Percentiles rank a stretch among this genome's conserved stretches.
Evolutionary conservation across 2,888 invertebrate genomes (phyloP).

Genomic region (Lycophotia porphyrea): DNA sequence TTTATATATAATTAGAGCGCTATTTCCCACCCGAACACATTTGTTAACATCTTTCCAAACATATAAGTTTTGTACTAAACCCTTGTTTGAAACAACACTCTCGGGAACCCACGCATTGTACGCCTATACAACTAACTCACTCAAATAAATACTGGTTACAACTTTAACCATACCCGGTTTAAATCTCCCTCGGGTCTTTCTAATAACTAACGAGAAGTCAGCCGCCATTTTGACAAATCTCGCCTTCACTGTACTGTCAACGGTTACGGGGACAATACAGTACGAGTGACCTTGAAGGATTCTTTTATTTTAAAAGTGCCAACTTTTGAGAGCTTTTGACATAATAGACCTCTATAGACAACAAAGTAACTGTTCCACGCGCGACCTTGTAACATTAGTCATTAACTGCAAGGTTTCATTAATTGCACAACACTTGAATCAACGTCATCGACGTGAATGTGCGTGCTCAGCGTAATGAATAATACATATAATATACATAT

Average conservation of each 20-base stretch:
- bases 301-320: slow-evolving; percentile 23
- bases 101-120: slow-evolving; percentile 20
- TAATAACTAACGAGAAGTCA: slow-evolving; percentile 35
- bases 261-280: slow-evolving; percentile 36
- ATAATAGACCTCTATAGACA: slow-evolving; percentile 18
- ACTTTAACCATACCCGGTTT: slow-evolving; percentile 46
- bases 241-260: slow-evolving; percentile 5
- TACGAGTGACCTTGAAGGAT: slow-evolving; percentile 27
- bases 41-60: slow-evolving; percentile 48
- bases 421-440: slow-evolving; percentile 8
- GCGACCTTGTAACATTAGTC: slow-evolving; percentile 24
- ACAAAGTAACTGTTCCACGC: slow-evolving; percentile 30
- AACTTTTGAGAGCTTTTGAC: slow-evolving; percentile 30
- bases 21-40: slow-evolving; percentile 27
- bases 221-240: slow-evolving; percentile 24
- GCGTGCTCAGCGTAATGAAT: slow-evolving; percentile 27
- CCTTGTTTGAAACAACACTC: slow-evolving; percentile 44
- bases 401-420: slow-evolving; percentile 11
- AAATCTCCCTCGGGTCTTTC: slow-evolving; percentile 25
- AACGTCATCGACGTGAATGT: neutral
- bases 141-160: slow-evolving; percentile 53
- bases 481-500: too few relatives aligned
- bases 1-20: slow-evolving; percentile 33
- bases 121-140: slow-evolving; percentile 41
- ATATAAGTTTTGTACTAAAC: slow-evolving; percentile 45